These are phyloP conservation scores for Scolopax bukidnonensis DNA, from an alignment of 2,797 vertebrate species.

Conservation along the genomic window DNA sequence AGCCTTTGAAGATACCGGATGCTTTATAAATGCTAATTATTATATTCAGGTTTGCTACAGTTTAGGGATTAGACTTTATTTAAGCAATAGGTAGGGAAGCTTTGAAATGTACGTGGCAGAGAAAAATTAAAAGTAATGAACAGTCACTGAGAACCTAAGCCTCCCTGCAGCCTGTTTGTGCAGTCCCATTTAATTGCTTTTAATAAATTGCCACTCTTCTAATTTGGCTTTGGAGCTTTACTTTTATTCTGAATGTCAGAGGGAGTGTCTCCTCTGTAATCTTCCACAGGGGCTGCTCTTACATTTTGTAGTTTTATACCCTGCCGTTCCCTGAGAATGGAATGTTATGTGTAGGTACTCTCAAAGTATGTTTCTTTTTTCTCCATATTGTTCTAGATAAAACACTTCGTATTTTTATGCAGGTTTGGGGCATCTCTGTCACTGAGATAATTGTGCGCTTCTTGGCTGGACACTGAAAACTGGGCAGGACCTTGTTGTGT, in stretches of 20 bases:
- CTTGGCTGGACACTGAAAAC: neutral
- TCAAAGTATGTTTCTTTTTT: neutral
- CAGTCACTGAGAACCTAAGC: neutral
- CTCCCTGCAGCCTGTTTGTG: slow-evolving; percentile 19
- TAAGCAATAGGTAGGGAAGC: slow-evolving; percentile 12
- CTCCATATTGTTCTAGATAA: neutral
- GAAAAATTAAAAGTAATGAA: slow-evolving; percentile 24
- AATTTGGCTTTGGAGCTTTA: slow-evolving; percentile 14
- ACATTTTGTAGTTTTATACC: neutral
- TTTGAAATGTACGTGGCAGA: neutral
- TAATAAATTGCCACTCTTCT: slow-evolving; percentile 20
- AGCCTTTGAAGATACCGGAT: slow-evolving; percentile 12
- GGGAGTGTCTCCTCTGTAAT: neutral
- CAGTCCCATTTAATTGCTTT: neutral
- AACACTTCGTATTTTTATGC: neutral
- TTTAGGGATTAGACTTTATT: slow-evolving; percentile 16
- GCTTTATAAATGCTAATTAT: slow-evolving; percentile 58
- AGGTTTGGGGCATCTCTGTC: neutral
- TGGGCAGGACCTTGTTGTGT: neutral
- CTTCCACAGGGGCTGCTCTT: neutral
- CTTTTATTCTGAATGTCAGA: neutral
- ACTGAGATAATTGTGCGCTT: neutral
- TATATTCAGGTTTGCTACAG: slow-evolving; percentile 26
- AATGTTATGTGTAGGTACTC: neutral
- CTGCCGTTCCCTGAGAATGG: neutral